A percentile compares a stretch with the other conserved stretches of the same genome.
Conservation (phyloP, 2,113 vertebrate genomes). For the Ovibos moschatus region DNA sequence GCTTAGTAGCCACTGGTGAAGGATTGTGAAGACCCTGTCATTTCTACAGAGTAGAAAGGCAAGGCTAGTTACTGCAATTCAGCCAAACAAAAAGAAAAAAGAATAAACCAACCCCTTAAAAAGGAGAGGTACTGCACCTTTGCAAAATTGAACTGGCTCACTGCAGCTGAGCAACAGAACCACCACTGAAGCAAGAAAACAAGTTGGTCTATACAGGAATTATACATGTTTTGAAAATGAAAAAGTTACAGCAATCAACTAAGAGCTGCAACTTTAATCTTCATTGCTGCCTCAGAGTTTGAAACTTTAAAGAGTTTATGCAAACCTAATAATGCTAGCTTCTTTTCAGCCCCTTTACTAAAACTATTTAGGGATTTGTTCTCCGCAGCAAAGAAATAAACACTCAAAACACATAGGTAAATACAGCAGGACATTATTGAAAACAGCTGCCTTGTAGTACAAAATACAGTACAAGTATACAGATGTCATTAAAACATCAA, state of each 20-base stretch:
- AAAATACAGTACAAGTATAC: slow-evolving; percentile 86
- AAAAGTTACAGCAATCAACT: slow-evolving; percentile 64
- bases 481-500: slow-evolving; percentile 82
- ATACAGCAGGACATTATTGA: slow-evolving; percentile 87
- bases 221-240: slow-evolving; percentile 64
- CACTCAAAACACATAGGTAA: slow-evolving; percentile 78
- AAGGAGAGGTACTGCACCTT: slow-evolving; percentile 81
- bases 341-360: slow-evolving; percentile 67
- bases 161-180: slow-evolving; percentile 71
- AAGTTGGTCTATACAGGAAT: slow-evolving; percentile 74
- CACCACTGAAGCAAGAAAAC: slow-evolving; percentile 74
- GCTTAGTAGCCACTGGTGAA: slow-evolving; percentile 75
- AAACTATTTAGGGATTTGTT: slow-evolving; percentile 72
- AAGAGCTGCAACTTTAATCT: slow-evolving; percentile 69
- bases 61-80: slow-evolving; percentile 80
- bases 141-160: slow-evolving; percentile 76
- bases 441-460: slow-evolving; percentile 88
- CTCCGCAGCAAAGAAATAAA: slow-evolving; percentile 83
- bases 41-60: slow-evolving; percentile 77
- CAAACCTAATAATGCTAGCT: slow-evolving; percentile 69
- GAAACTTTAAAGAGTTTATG: slow-evolving; percentile 68
- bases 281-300: slow-evolving; percentile 75
- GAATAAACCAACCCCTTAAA: slow-evolving; percentile 74
- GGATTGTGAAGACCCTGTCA: slow-evolving; percentile 70
- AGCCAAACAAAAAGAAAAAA: slow-evolving; percentile 71